phyloP scores from a whole-genome alignment of 2,113 vertebrate genomes.

The Otis tarda region DNA sequence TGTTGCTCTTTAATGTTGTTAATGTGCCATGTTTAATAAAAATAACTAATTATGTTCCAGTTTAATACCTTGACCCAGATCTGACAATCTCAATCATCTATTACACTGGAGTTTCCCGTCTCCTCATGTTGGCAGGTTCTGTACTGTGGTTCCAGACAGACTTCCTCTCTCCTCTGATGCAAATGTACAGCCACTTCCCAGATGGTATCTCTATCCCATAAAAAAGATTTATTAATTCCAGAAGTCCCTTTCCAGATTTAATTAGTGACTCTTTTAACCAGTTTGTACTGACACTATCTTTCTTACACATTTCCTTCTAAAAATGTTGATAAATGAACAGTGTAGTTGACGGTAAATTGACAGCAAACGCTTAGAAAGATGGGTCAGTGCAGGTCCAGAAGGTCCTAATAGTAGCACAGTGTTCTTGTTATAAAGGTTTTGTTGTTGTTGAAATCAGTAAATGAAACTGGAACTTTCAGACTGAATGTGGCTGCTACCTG shows the following conservation, averaged over 20 bases:
- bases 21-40: background rate
- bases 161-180: background rate
- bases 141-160: background rate
- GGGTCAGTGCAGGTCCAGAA: background rate
- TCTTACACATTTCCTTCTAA: background rate
- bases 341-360: background rate
- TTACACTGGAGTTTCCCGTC: background rate
- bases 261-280: background rate
- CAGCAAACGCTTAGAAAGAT: background rate
- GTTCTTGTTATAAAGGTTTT: background rate
- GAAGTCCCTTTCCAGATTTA: background rate
- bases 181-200: background rate
- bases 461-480: background rate
- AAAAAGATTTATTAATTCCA: background rate
- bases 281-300: background rate
- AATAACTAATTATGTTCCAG: background rate
- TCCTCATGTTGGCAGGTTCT: background rate
- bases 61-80: background rate
- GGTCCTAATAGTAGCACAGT: background rate
- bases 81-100: background rate
- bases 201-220: background rate
- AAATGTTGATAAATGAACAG: background rate
- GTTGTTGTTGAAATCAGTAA: background rate
- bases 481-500: background rate
- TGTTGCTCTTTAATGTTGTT: background rate